Evolutionary conservation across 2,113 vertebrate species (phyloP).

Genomic region (Scatophagus argus): DNA sequence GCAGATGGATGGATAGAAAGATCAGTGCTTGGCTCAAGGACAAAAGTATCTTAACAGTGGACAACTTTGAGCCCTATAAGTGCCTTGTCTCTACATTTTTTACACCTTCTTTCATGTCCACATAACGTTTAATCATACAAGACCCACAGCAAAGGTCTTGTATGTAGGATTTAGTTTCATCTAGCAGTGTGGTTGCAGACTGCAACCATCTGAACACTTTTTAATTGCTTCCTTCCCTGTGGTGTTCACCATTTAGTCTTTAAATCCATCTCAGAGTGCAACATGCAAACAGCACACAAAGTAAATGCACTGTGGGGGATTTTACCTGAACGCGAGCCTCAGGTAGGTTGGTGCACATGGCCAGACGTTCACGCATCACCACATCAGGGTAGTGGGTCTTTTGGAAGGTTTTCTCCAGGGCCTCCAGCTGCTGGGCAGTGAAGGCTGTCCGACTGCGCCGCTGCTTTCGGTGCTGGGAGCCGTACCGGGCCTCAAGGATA

Average conservation of each 20-base stretch:
- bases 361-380: conserved; percentile 97
- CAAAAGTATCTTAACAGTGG: too few species aligned
- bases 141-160: too few species aligned
- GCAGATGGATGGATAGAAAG: neutral
- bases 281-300: too few species aligned
- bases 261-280: neutral
- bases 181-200: too few species aligned
- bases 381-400: conserved; percentile 99
- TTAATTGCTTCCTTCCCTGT: too few species aligned
- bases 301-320: neutral
- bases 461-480: conserved; percentile 99
- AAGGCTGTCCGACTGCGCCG: conserved; percentile 96
- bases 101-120: neutral
- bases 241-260: neutral
- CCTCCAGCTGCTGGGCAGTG: conserved; percentile 97
- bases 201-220: too few species aligned
- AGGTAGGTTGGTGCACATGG: conserved; percentile 99
- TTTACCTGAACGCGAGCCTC: conserved; percentile 98
- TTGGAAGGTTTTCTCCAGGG: conserved; percentile 99
- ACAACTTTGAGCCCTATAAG: neutral
- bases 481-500: conserved; percentile 99
- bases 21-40: neutral
- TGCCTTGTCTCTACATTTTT: neutral
- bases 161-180: too few species aligned
- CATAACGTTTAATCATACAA: neutral